Conservation (phyloP, 1,140 invertebrate genomes). For the Heliconius hermathena region DNA sequence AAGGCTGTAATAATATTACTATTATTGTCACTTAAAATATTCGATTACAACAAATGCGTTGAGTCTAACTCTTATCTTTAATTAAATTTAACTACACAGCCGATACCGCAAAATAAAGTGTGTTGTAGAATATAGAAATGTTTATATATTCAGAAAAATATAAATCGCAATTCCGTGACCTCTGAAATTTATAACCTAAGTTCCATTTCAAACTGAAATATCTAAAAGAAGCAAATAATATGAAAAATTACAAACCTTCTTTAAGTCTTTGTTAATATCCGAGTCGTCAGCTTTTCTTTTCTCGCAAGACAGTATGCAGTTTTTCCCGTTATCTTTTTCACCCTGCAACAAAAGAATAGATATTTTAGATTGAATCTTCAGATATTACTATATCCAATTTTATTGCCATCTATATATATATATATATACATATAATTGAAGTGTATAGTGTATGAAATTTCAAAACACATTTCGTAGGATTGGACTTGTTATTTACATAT, state of each 20-base stretch:
- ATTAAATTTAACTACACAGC: no score
- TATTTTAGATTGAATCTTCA: not conserved
- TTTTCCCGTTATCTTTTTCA: conserved; percentile 83
- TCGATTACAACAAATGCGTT: no score
- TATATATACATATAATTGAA: not conserved
- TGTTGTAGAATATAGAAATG: no score
- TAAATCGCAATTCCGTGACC: not conserved
- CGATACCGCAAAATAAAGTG: no score
- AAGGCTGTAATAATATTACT: no score
- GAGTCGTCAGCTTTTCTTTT: conserved; percentile 87
- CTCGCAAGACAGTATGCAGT: conserved; percentile 84
- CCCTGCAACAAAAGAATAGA: conserved; percentile 76
- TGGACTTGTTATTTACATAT: no score
- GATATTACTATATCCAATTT: not conserved
- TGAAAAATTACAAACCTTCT: conserved; percentile 82
- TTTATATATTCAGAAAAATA: not conserved
- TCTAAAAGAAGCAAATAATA: conserved; percentile 1
- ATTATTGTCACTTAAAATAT: no score
- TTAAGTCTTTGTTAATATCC: conserved; percentile 86
- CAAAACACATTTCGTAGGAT: not conserved
- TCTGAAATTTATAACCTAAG: not conserved
- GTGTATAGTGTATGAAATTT: not conserved
- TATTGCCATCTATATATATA: not conserved
- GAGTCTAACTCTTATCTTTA: no score
- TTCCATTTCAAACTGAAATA: not conserved